Conservation (phyloP, 2,888 invertebrate species). For the Pristionchus entomophagus region DNA sequence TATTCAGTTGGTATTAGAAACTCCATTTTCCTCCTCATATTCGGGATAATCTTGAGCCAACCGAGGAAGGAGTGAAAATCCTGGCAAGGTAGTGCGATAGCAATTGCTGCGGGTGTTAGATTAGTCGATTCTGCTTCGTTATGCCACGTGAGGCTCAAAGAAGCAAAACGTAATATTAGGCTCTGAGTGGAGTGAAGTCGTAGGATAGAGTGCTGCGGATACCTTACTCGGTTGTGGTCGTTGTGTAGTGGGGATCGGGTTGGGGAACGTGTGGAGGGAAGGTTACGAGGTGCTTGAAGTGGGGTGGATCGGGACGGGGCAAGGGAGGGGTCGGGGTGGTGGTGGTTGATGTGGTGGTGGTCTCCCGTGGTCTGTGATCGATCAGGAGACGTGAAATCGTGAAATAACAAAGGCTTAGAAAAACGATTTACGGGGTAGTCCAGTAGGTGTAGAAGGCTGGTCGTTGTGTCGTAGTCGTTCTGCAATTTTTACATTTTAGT, state of each 20-base stretch:
- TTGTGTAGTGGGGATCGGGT: conserved; percentile 34
- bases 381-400: background rate
- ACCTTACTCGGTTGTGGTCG: too few species aligned
- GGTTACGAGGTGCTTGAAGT: background rate
- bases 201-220: too few species aligned
- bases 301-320: conserved; percentile 2
- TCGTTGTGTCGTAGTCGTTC: background rate
- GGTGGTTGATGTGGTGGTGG: background rate
- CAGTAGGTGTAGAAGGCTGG: background rate
- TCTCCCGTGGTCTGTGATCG: background rate
- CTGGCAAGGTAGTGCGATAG: too few species aligned
- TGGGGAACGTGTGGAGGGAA: conserved; percentile 25
- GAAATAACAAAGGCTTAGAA: background rate
- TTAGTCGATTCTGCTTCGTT: too few species aligned
- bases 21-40: too few species aligned
- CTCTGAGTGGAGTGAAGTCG: too few species aligned
- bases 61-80: too few species aligned
- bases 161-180: too few species aligned
- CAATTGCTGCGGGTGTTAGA: too few species aligned
- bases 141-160: too few species aligned
- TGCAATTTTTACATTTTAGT: background rate
- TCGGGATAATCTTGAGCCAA: too few species aligned
- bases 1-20: too few species aligned
- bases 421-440: conserved; percentile 1
- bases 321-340: background rate